Conservation (phyloP, 2,888 invertebrate genomes). For the Agriopis aurantiaria region DNA sequence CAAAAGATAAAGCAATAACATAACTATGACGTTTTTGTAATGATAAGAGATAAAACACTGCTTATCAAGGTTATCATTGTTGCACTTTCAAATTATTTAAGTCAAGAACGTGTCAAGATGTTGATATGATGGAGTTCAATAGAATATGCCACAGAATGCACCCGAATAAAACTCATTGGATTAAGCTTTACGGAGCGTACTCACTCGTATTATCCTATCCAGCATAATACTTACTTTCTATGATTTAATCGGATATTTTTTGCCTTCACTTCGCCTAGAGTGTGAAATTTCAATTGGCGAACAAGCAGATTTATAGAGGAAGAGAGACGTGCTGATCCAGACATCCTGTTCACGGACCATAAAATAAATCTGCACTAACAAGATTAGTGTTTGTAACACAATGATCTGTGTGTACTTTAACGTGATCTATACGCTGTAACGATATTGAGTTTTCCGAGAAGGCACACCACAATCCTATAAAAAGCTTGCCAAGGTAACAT, state of each 20-base stretch:
- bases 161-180: background rate
- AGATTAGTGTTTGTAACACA: conserved; percentile 31
- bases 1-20: conserved; percentile 16
- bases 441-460: conserved; percentile 37
- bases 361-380: conserved; percentile 47
- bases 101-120: background rate
- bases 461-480: conserved; percentile 30
- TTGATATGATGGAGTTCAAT: background rate
- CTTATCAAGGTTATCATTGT: conserved; percentile 51
- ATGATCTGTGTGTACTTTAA: conserved; percentile 23
- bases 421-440: conserved; percentile 32
- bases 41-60: conserved; percentile 56
- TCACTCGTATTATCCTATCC: background rate
- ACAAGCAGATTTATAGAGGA: conserved; percentile 61
- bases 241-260: background rate
- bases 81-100: conserved; percentile 42
- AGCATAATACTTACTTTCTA: background rate
- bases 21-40: conserved; percentile 44
- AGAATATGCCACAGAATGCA: background rate
- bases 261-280: conserved; percentile 35
- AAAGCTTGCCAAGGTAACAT: conserved; percentile 35
- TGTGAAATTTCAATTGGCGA: conserved; percentile 40
- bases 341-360: conserved; percentile 63
- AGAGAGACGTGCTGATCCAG: conserved; percentile 59
- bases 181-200: background rate